Conservation (phyloP, 2,888 invertebrate genomes). For the Catocala fraxini region DNA sequence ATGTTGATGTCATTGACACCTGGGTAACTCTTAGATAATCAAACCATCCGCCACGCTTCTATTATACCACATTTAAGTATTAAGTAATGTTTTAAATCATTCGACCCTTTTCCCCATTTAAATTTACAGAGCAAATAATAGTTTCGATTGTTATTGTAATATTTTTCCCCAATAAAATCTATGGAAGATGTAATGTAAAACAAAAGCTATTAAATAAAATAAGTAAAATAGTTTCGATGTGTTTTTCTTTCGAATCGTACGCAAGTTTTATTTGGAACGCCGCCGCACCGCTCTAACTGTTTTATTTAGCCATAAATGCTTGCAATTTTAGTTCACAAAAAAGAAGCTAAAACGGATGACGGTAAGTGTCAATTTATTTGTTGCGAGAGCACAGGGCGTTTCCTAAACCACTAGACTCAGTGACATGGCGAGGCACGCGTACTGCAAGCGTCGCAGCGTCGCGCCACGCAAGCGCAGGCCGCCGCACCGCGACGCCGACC, state of each 20-base stretch:
- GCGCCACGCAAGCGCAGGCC: slow-evolving; percentile 17
- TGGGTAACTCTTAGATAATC: slow-evolving; percentile 45
- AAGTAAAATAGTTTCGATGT: neutral
- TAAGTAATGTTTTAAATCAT: slow-evolving; percentile 39
- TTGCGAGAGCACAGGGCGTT: slow-evolving; percentile 28
- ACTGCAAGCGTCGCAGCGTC: neutral
- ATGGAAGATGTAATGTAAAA: no score
- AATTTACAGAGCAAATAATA: slow-evolving; percentile 13
- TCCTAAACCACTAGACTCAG: slow-evolving; percentile 15
- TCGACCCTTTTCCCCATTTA: slow-evolving; percentile 40
- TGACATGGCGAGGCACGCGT: slow-evolving; percentile 3
- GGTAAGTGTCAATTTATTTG: slow-evolving; percentile 22
- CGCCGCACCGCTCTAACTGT: neutral
- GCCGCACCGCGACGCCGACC: slow-evolving; percentile 29
- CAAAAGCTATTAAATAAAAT: neutral
- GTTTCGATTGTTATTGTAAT: no score
- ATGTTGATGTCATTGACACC: slow-evolving; percentile 55
- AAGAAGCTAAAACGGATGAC: slow-evolving; percentile 1
- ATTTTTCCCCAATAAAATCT: no score
- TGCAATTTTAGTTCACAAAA: neutral
- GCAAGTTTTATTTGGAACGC: neutral
- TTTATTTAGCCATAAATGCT: slow-evolving; percentile 4
- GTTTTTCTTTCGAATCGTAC: neutral
- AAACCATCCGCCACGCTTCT: slow-evolving; percentile 26
- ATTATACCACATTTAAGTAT: slow-evolving; percentile 27